Conservation (phyloP, 2,888 invertebrate genomes). For the Phengaris arion region DNA sequence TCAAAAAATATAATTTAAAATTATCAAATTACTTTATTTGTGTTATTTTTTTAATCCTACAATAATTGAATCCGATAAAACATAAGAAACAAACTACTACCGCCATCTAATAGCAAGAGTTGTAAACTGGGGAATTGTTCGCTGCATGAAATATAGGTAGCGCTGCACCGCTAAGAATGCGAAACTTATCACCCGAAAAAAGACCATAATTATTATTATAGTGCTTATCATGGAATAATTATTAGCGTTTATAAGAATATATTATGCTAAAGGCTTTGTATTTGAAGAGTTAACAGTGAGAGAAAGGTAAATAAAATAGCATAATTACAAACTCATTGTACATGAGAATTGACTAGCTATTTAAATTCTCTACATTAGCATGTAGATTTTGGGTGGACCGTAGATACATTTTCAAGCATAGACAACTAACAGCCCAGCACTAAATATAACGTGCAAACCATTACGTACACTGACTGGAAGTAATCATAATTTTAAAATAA, state of each 20-base stretch:
- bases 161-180: background rate
- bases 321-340: no score
- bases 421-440: no score
- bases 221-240: slow-evolving; percentile 4
- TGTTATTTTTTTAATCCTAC: background rate
- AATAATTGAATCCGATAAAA: no score
- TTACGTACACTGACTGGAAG: no score
- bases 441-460: no score
- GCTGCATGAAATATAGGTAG: background rate
- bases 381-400: no score
- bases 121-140: background rate
- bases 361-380: no score
- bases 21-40: background rate
- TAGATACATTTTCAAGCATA: no score
- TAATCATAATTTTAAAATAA: no score
- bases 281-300: background rate
- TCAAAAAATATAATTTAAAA: no score
- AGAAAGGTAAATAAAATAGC: no score
- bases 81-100: background rate
- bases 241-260: slow-evolving; percentile 6
- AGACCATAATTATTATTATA: background rate
- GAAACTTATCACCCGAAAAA: background rate
- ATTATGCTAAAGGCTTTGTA: background rate
- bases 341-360: no score
- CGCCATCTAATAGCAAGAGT: background rate